Evolutionary conservation across 2,797 vertebrate species (phyloP).

Genomic region (Melanotaenia parkinsoni): DNA sequence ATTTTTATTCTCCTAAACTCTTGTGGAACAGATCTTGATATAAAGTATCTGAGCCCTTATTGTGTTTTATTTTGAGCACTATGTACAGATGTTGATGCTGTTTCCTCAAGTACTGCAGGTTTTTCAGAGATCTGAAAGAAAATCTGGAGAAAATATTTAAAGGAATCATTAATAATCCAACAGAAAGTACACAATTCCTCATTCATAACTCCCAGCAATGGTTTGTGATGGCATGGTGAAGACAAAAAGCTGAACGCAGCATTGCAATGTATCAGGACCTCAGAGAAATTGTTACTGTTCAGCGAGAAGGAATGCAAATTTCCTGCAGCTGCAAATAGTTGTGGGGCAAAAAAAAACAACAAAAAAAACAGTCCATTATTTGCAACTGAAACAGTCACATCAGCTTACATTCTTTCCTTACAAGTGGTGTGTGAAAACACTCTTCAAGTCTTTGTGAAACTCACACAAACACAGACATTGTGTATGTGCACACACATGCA

Average conservation of each 20-base stretch:
- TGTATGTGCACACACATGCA: constrained; percentile 56
- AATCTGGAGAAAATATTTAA: constrained; percentile 73
- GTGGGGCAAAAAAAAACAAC: constrained; percentile 64
- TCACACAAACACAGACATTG: constrained; percentile 24
- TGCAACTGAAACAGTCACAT: constrained; percentile 64
- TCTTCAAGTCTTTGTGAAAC: constrained; percentile 45
- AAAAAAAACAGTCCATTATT: constrained; percentile 56
- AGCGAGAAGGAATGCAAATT: constrained; percentile 66
- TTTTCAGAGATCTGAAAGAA: constrained; percentile 82
- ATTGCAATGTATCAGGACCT: constrained; percentile 48
- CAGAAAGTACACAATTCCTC: constrained; percentile 26
- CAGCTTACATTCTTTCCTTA: constrained; percentile 64
- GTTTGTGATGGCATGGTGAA: constrained; percentile 55
- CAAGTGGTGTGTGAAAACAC: constrained; percentile 56
- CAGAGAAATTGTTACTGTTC: constrained; percentile 47
- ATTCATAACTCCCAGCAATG: constrained; percentile 33
- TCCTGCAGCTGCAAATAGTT: constrained; percentile 69
- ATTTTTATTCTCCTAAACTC: constrained; percentile 13
- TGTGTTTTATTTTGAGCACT: constrained; percentile 37
- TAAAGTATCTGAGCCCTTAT: constrained; percentile 29
- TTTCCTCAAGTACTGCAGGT: constrained; percentile 56
- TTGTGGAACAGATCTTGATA: constrained; percentile 36
- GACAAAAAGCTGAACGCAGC: constrained; percentile 48
- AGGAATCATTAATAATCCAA: constrained; percentile 53
- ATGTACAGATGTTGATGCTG: constrained; percentile 53